Base-by-base conservation (phyloP, 2,888 invertebrate species). In the Seladonia tumulorum region DNA sequence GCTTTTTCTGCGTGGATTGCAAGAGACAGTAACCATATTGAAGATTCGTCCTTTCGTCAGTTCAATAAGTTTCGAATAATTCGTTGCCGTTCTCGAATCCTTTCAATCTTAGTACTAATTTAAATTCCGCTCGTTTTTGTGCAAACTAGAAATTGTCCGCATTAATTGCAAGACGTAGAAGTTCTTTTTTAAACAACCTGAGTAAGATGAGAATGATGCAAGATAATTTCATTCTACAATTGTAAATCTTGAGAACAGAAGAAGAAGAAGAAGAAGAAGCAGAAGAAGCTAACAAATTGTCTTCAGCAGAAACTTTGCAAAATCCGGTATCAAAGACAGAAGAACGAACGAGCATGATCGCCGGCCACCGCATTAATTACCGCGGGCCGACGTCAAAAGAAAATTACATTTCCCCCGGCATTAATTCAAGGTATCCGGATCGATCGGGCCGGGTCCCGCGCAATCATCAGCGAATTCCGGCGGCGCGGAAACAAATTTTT, bases 401-500 rank as follows among this genome's bases (percentile, higher is more conserved):
- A 60, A 60, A 60, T 60, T 25, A 25, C 25, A 25, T 25, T 60
- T 60, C 7, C 60, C 14, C 14, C 5, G 25, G 22, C 53, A 53
- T 53, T 29, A 60, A 25, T 25, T 16, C 14, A 60, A 66, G 18
- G 66, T 18, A 29, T 66, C 35, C 66, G 66, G 53, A 35, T 35
- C 66, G 66, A 66, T 29, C 66, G 18, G 18, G 3, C 18, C 16
- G 18, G 35, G 10, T 12, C 22, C 4, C 39, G 39, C 35, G 22
- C 12, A 39, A 68, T 68, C 39, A 39, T 22, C 68, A 68, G 18
- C 68, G 68, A 79, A n/a, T 35, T 75, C 29, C 2, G 12, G 25
- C 35, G 18, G 25, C 45, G 39, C 3, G 63, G 60, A 35, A 63
- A 81, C 60, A 25, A 81, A 83, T 76, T 72, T 73, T 66, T 73